phyloP scores from a whole-genome alignment of 2,888 invertebrate genomes.

The Ernsta delagoae region DNA sequence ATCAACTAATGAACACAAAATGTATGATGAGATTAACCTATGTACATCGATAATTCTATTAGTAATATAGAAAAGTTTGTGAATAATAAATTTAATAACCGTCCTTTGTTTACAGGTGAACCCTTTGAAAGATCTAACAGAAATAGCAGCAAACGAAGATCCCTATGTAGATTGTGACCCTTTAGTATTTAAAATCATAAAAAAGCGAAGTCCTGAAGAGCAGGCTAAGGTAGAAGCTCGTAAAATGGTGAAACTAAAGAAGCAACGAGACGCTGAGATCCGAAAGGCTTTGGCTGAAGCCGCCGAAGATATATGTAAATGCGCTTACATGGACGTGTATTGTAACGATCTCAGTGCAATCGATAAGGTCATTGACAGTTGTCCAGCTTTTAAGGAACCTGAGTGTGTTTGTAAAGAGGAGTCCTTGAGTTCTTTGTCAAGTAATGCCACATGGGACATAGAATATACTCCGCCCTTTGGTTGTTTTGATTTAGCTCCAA shows the following conservation, averaged over 20 bases:
- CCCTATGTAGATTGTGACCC: slow-evolving; percentile 89
- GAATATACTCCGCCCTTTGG: slow-evolving; percentile 90
- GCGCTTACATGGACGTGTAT: slow-evolving; percentile 80
- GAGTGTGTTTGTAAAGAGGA: slow-evolving; percentile 72
- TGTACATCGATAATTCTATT: no score
- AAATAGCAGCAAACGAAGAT: slow-evolving; percentile 85
- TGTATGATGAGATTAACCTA: no score
- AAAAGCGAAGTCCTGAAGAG: slow-evolving; percentile 83
- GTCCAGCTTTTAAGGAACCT: slow-evolving; percentile 76
- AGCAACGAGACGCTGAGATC: slow-evolving; percentile 81
- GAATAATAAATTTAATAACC: neutral
- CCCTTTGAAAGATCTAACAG: slow-evolving; percentile 86
- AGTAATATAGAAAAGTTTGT: no score
- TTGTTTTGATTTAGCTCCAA: slow-evolving; percentile 85
- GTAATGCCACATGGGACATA: slow-evolving; percentile 88
- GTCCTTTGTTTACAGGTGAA: slow-evolving; percentile 73
- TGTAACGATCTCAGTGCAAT: slow-evolving; percentile 77
- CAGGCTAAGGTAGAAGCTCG: slow-evolving; percentile 83
- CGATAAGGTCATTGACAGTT: slow-evolving; percentile 73
- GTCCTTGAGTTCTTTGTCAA: slow-evolving; percentile 75
- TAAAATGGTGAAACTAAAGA: slow-evolving; percentile 82
- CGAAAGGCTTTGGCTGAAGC: slow-evolving; percentile 76
- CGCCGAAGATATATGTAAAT: slow-evolving; percentile 76
- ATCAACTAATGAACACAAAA: no score
- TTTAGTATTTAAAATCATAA: slow-evolving; percentile 87